Base-by-base conservation (phyloP, 2,113 vertebrate species). In the Promerops cafer region DNA sequence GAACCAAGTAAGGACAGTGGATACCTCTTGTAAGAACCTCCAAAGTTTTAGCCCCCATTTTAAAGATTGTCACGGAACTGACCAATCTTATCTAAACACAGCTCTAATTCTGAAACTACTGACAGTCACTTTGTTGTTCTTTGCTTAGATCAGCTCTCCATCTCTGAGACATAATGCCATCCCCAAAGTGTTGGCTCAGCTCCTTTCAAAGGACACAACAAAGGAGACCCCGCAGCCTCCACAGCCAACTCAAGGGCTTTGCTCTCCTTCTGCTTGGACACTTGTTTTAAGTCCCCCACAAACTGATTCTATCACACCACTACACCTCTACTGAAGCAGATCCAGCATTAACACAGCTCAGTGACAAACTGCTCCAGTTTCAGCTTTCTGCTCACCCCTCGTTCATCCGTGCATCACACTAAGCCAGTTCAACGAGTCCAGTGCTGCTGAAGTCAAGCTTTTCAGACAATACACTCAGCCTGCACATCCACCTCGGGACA, bases 91-190 rank as follows among this genome's bases (percentile, higher is more conserved):
- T 23, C 40, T 37, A 21, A 45, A 45, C 1, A 31, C 16, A 37
- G 49, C 59, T 74, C 39, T 37, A 40, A 30, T 9, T 40, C 61
- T 28, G 45, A 85, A 84, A 77, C 5, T 27, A 59, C 56, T 20
- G 7, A 49, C 13, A 59, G 65, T 54, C 57, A 45, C 60, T 90
- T 42, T 16, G 31, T 26, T 68, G 61, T 37, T 72, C 85, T 80
- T 39, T 82, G 87, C 93, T 91, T 79, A 85, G 37, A 31, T 93
- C 91, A 94, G 94, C 96, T 89, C 78, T 93, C 53, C 70, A 77
- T 59, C 59, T 85, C 78, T 0, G 11, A 72, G 63, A 56, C 82
- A 18, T 5, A 47, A 63, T 5, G 64, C 59, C 75, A 28, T 64
- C 21, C 44, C 15, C 13, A 28, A 64, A 94, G 72, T 8, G 82